These are phyloP conservation scores for Climacteris rufus DNA, from an alignment of 2,113 vertebrate genomes.

Conservation along the genomic window DNA sequence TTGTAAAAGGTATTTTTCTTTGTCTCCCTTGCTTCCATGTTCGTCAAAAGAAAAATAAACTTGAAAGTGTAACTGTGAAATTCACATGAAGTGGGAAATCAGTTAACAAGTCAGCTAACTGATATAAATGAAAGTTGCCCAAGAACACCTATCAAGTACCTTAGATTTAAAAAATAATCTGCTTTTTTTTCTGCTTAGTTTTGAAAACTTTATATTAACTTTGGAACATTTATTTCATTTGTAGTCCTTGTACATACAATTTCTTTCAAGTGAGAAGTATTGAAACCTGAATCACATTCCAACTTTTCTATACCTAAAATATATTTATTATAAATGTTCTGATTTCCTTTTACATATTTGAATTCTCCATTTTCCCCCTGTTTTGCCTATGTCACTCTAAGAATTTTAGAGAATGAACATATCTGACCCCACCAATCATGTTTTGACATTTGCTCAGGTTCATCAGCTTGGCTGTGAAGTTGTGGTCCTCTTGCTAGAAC, in stretches of 20 bases:
- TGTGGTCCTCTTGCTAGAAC: constrained; percentile 90
- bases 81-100: not conserved
- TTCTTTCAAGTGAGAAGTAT: not conserved
- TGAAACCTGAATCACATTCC: not conserved
- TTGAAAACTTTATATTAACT: not conserved
- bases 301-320: not conserved
- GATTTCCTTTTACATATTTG: not conserved
- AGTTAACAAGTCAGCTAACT: not conserved
- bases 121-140: not conserved
- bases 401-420: not conserved
- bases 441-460: constrained; percentile 74
- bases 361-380: accelerated
- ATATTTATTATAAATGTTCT: not conserved
- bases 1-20: not conserved
- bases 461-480: constrained; percentile 97
- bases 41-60: not conserved
- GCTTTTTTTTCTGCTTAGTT: not conserved
- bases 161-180: not conserved
- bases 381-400: not conserved
- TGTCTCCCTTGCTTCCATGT: not conserved
- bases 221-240: not conserved
- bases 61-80: not conserved
- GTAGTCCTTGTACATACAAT: not conserved
- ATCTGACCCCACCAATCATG: not conserved
- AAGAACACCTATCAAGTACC: not conserved